A percentile compares a stretch with the other conserved stretches of the same genome.
phyloP scores from a whole-genome alignment of 1,140 invertebrate species.

The Eufriesea mexicana region DNA sequence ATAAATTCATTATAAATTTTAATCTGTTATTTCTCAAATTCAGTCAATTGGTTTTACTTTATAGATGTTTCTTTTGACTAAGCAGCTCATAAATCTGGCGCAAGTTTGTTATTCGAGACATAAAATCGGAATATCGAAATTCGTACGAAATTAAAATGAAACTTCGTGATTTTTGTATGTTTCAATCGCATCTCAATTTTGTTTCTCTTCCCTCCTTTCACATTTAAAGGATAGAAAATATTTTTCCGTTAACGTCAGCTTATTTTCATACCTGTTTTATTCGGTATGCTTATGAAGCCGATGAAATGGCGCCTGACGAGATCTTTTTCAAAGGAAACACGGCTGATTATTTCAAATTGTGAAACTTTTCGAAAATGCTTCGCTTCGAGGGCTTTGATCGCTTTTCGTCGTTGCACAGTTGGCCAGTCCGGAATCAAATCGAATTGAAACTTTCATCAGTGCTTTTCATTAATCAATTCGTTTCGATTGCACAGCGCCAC shows the following conservation, averaged over 20 bases:
- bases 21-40: neutral
- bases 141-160: neutral
- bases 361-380: conserved; percentile 5
- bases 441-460: conserved; percentile 33
- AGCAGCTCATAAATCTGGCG: neutral
- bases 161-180: neutral
- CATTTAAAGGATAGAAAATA: too few relatives aligned
- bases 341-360: neutral
- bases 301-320: neutral
- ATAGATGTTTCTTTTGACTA: neutral
- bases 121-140: too few relatives aligned
- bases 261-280: too few relatives aligned
- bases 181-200: too few relatives aligned
- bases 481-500: neutral
- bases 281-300: neutral
- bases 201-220: neutral
- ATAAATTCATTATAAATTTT: too few relatives aligned
- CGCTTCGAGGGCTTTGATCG: conserved; percentile 9
- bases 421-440: neutral
- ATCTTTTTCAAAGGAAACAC: neutral
- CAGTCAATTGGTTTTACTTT: neutral
- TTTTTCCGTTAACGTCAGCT: neutral
- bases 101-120: too few relatives aligned
- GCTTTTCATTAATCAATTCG: conserved; percentile 35
- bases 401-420: neutral